Evolutionary conservation across 1,140 invertebrate genomes (phyloP), one percentile per base, ranked within the genome.

Genomic region (Drosophila nigrodunni): DNA sequence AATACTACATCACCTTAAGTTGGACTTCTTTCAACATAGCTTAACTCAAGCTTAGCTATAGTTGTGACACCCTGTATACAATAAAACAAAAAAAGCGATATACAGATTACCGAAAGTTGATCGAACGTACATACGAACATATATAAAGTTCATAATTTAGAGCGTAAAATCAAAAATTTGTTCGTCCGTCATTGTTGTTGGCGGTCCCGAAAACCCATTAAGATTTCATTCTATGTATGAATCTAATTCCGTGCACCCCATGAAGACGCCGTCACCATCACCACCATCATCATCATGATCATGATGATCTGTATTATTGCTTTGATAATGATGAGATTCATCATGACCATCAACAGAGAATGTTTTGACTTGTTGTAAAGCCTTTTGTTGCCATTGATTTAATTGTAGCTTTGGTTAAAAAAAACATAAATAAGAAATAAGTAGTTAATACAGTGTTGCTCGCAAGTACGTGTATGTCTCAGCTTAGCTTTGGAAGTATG

Each of bases 81-180:
- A 21, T 3, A 7, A 46, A 15, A 10, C 11, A 25, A 15, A 39
- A 67, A 54, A 52, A 60, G 47, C 57, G 49, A 57, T 64, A 71
- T 41, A 50, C 64, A 67, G 62, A 59, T 68, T 43, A 74, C 71
- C 41, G 13, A 67, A 68, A 74, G 39, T 64, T 62, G 74, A 77
- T 77, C 74, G 74, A 77, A 67, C 49, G 43, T 62, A 73, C 78
- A 41, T 62, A 77, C 73, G 25, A 30, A 30, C 25, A 30, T 30
- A 30, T 5, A 30, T 30, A 6, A 30, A 30, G 25, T 30, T 30
- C 25, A 74, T 82, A 82, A 81, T 81, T 82, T 82, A 73, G 70
- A 81, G 79, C 79, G 79, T 82, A 82, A 82, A 82, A 82, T 82
- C 74, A 81, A 77, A 65, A 81, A 74, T 81, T 74, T 78, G 77